Conservation (phyloP, 2,797 vertebrate genomes). For the Lacerta bilineata region DNA sequence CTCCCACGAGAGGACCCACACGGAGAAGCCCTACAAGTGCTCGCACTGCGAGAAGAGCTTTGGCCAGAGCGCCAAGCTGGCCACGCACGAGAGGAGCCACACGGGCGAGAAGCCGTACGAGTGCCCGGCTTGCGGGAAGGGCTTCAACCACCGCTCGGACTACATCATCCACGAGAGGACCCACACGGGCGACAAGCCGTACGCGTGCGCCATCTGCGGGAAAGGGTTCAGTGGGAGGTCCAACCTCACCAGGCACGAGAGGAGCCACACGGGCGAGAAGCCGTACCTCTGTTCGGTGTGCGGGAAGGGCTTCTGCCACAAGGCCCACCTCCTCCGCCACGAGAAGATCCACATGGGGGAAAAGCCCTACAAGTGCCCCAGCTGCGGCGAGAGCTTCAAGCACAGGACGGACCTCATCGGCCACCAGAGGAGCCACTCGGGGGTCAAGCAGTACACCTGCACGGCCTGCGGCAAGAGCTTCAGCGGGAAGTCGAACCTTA, state of each 20-base stretch:
- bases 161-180: conserved; percentile 51
- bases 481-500: conserved; percentile 71
- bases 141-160: conserved; percentile 39
- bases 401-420: conserved; percentile 40
- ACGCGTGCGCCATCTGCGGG: conserved; percentile 52
- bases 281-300: conserved; percentile 20
- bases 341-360: conserved; percentile 74
- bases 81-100: conserved; percentile 33
- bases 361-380: conserved; percentile 7
- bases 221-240: conserved; percentile 58
- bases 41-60: conserved; percentile 46
- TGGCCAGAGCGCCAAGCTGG: conserved; percentile 26
- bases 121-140: conserved; percentile 43
- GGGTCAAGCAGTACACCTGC: conserved; percentile 68
- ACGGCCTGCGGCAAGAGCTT: conserved; percentile 71
- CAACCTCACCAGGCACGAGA: conserved; percentile 36
- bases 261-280: conserved; percentile 36
- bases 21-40: conserved; percentile 46
- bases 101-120: conserved; percentile 45
- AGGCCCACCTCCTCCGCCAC: conserved; percentile 60
- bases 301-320: conserved; percentile 27
- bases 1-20: conserved; percentile 43
- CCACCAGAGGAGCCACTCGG: conserved; percentile 61
- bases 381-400: conserved; percentile 23
- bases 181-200: conserved; percentile 61